phyloP scores from a whole-genome alignment of 2,888 invertebrate genomes.

The Andricus curvator region DNA sequence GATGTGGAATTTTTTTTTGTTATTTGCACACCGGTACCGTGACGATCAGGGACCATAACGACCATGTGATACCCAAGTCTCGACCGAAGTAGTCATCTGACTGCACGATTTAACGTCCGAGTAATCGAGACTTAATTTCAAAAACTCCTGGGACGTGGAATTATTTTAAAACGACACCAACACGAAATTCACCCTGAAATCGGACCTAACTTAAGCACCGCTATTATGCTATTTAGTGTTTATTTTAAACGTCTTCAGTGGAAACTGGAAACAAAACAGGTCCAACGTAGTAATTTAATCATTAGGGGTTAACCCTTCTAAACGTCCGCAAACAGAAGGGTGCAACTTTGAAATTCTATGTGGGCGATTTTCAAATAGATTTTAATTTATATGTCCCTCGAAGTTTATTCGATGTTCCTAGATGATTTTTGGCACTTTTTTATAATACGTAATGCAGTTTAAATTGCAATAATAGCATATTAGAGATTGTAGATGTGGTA shows the following conservation, averaged over 20 bases:
- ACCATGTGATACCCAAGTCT: conserved; percentile 20
- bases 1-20: conserved; percentile 44
- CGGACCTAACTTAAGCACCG: neutral
- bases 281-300: neutral
- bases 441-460: no score
- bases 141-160: conserved; percentile 27
- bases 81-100: conserved; percentile 20
- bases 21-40: conserved; percentile 44
- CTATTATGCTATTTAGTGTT: neutral
- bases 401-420: no score
- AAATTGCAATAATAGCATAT: no score
- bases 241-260: neutral
- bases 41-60: conserved; percentile 44
- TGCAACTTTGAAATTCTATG: no score
- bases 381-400: no score
- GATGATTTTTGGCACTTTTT: no score
- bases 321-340: no score
- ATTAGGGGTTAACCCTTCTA: no score
- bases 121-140: conserved; percentile 28
- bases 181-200: neutral
- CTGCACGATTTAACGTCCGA: neutral
- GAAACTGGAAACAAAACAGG: neutral
- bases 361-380: no score
- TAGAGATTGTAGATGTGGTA: no score
- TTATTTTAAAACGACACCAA: conserved; percentile 21